A percentile compares a stretch with the other conserved stretches of the same genome.
Evolutionary conservation across 2,888 invertebrate species (phyloP).

Genomic region (Lasioglossum malachurum): DNA sequence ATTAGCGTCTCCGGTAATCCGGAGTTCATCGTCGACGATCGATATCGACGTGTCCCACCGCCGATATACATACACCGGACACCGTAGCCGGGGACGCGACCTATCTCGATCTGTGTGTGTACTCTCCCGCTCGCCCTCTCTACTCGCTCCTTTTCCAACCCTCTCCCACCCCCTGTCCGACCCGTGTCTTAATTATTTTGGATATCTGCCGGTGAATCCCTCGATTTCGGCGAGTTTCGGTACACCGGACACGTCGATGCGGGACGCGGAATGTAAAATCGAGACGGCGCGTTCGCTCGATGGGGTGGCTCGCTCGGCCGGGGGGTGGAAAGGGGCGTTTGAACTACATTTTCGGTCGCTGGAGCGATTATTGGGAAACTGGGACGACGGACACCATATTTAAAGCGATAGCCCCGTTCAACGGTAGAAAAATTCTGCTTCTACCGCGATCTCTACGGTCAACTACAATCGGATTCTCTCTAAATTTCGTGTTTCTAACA

Average conservation of each 20-base stretch:
- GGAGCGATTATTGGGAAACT: slow-evolving; percentile 18
- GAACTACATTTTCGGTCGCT: slow-evolving; percentile 5
- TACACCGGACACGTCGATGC: slow-evolving; percentile 10
- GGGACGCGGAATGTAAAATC: slow-evolving; percentile 17
- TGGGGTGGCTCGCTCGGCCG: neutral
- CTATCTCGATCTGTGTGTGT: neutral
- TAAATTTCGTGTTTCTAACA: no score
- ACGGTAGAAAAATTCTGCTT: neutral
- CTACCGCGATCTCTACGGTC: neutral
- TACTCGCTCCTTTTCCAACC: neutral
- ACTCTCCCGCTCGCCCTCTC: neutral
- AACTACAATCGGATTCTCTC: neutral
- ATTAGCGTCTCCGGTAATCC: slow-evolving; percentile 22
- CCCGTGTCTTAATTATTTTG: slow-evolving; percentile 30
- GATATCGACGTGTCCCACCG: slow-evolving; percentile 24
- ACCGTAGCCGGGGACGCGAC: slow-evolving; percentile 2
- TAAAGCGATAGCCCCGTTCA: slow-evolving; percentile 5
- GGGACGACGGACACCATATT: slow-evolving; percentile 14
- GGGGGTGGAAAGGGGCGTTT: neutral
- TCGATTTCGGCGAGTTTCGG: slow-evolving; percentile 1
- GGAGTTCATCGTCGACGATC: slow-evolving; percentile 15
- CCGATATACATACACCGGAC: neutral
- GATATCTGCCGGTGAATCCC: slow-evolving; percentile 3
- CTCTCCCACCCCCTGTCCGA: neutral
- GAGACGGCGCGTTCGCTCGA: slow-evolving; percentile 9